These are phyloP conservation scores for Danio tinwini DNA, from an alignment of 2,797 vertebrate species.

Conservation along the genomic window DNA sequence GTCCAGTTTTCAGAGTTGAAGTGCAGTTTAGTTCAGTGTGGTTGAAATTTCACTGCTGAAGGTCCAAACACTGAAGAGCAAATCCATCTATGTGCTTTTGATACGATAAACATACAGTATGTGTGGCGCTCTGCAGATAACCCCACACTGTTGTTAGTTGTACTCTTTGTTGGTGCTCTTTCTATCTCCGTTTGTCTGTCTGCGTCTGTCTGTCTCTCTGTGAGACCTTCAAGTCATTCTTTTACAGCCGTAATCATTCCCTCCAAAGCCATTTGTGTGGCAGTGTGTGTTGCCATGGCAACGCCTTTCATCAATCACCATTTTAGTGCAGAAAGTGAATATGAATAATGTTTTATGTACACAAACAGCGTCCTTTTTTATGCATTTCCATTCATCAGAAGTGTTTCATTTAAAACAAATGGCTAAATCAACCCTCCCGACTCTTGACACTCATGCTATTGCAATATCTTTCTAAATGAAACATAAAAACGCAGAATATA, in stretches of 20 bases:
- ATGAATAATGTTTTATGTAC: constrained; percentile 62
- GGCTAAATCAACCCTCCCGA: not conserved
- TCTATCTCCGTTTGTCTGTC: constrained; percentile 1
- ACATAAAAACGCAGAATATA: constrained; percentile 11
- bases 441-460: constrained; percentile 38
- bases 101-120: constrained; percentile 2
- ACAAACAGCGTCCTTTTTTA: constrained; percentile 28
- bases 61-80: too few relatives aligned
- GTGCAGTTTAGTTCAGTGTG: too few relatives aligned
- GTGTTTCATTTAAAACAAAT: constrained; percentile 32
- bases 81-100: not conserved
- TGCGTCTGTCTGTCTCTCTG: not conserved
- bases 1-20: too few relatives aligned
- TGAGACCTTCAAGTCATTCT: constrained; percentile 46
- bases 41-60: too few relatives aligned
- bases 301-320: constrained; percentile 63
- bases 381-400: constrained; percentile 39
- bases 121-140: constrained; percentile 24
- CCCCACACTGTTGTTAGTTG: not conserved
- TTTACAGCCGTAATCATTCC: constrained; percentile 52
- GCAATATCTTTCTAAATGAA: constrained; percentile 7
- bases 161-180: not conserved
- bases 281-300: constrained; percentile 62
- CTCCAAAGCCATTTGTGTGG: constrained; percentile 59
- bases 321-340: constrained; percentile 53